Conservation (phyloP, 2,113 vertebrate genomes). For the Lampris megalopsis region DNA sequence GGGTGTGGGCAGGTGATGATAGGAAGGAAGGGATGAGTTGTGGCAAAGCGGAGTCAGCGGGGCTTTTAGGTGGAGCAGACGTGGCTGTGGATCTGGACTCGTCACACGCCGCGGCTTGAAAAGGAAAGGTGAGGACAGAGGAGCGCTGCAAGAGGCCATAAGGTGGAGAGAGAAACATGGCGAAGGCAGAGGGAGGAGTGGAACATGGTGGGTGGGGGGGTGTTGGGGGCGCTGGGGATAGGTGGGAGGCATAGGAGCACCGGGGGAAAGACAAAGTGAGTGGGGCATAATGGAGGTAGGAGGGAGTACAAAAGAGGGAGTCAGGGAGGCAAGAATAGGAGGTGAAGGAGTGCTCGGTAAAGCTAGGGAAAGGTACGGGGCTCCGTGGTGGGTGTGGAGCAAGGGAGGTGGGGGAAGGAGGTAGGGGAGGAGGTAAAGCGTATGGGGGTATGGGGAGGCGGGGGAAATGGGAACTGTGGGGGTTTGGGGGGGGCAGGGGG, state of each 20-base stretch:
- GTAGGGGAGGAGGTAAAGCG: constrained; percentile 87
- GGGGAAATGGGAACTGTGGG: not conserved
- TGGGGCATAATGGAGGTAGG: not conserved
- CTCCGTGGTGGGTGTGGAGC: not conserved
- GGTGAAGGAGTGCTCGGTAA: not conserved
- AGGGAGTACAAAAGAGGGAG: not conserved
- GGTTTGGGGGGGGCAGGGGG: constrained; percentile 86
- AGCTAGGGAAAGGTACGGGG: not conserved
- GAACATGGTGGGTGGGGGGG: constrained; percentile 15
- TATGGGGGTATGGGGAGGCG: constrained; percentile 44
- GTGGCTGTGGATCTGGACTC: constrained; percentile 12
- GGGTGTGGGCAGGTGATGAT: constrained; percentile 3
- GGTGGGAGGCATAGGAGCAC: constrained; percentile 29
- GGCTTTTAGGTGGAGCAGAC: constrained; percentile 49
- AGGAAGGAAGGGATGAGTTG: constrained; percentile 4
- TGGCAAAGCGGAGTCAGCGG: not conserved
- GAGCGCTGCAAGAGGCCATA: constrained; percentile 19
- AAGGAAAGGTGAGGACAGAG: constrained; percentile 38
- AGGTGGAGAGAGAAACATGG: constrained; percentile 33
- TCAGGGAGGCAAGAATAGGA: not conserved
- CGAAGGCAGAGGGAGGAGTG: constrained; percentile 33
- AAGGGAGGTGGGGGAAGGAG: constrained; percentile 30
- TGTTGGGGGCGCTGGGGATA: constrained; percentile 35
- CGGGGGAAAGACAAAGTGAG: constrained; percentile 12
- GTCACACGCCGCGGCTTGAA: constrained; percentile 6